Evolutionary conservation across 1,140 invertebrate species (phyloP).

Genomic region (Riptortus pedestris): DNA sequence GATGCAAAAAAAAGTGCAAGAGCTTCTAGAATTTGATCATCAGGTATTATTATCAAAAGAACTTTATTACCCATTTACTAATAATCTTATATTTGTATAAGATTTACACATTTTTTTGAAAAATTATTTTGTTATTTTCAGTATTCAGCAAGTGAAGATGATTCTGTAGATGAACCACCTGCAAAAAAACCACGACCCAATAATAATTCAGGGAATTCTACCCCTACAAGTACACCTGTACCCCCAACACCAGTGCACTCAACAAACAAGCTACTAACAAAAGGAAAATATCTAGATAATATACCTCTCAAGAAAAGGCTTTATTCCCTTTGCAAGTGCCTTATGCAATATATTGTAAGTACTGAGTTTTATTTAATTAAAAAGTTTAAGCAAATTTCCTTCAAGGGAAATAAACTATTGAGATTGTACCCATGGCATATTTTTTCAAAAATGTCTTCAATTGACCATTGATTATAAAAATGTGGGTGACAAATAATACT

Average conservation of each 20-base stretch:
- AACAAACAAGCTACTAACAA: constrained; percentile 41
- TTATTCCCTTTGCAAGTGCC: constrained; percentile 59
- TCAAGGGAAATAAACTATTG: too few species aligned
- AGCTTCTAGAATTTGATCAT: constrained; percentile 59
- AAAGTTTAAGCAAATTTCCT: too few species aligned
- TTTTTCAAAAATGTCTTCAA: too few species aligned
- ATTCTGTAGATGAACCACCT: constrained; percentile 31
- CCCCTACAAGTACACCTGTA: not conserved
- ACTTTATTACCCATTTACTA: not conserved
- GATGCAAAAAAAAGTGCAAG: constrained; percentile 75
- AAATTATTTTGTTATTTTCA: constrained; percentile 6
- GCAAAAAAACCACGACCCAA: constrained; percentile 6
- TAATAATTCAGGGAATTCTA: not conserved
- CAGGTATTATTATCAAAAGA: constrained; percentile 25
- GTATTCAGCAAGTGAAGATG: constrained; percentile 35
- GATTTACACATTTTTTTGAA: not conserved
- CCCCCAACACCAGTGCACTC: constrained; percentile 36
- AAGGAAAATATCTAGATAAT: constrained; percentile 47
- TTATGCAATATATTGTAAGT: constrained; percentile 64
- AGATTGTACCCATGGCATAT: too few species aligned
- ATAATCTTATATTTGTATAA: not conserved
- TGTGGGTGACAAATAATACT: not conserved
- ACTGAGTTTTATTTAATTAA: not conserved
- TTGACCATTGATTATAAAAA: too few species aligned
- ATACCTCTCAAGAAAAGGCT: constrained; percentile 63